Base-by-base conservation (phyloP, 2,113 vertebrate species). In the Thinocorus orbignyianus region DNA sequence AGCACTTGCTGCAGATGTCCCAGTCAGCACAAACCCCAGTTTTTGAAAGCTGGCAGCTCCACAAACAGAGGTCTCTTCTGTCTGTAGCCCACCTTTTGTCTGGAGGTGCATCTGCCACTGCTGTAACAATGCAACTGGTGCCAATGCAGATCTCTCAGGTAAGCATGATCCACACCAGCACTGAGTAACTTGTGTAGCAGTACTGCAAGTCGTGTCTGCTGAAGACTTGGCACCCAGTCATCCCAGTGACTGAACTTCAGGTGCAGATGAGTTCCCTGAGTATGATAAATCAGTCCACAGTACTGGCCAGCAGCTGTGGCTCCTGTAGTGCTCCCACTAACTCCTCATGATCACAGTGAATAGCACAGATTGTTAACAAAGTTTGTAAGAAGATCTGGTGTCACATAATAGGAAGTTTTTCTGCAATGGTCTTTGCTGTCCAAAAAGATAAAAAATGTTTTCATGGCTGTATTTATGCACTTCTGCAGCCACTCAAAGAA, bases 61-160 rank as follows among this genome's bases (percentile, higher is more conserved):
- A 61, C 0, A 0, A 44, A 81, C 19, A 18, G n/a, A 89, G 52
- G 48, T 76, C 77, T 61, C 9, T 48, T 2, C 0, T 41, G 72
- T 31, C 61, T 74, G 18, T 35, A 70, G 71, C 42, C 26, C 35
- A 70, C 6, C 18, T 81, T 33, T 68, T 30, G 13, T 37, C 73
- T 68, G 57, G 24, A 77, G 61, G 31, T 3, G 1, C 48, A 19
- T 66, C 55, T 65, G 44, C 51, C 71, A 10, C 55, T 26, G 28
- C 17, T 33, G 15, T 33, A 77, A 22, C 58, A 17, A 44, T 41
- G 41, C 41, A 41, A 41, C 41, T 41, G 41, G 13, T 24, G 7
- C 44, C 17, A 2, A 4, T 41, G 24, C 18, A 44, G 3, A 22
- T 65, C 54, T 48, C 28, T 66, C 64, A 62, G 33, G 60, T 33